Percentiles rank a stretch among this genome's conserved stretches.
These are phyloP conservation scores for Eubasilissa splendida DNA, from an alignment of 2,888 invertebrate genomes.

Conservation along the genomic window DNA sequence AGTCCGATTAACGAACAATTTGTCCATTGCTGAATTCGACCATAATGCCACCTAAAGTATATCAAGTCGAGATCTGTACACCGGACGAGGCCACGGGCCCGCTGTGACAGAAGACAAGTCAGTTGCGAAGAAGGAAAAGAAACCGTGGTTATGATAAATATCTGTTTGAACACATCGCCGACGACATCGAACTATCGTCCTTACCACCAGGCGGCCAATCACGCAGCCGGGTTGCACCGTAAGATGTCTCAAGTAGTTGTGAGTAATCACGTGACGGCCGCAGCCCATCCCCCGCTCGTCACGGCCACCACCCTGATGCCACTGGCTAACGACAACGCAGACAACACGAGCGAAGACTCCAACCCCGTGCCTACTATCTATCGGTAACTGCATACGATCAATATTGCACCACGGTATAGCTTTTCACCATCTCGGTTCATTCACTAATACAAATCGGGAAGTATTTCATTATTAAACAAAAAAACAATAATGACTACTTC, in stretches of 20 bases:
- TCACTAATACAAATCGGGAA: not conserved
- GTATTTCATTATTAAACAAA: not conserved
- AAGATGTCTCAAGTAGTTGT: slow-evolving; percentile 84
- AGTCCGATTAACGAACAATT: slow-evolving; percentile 1
- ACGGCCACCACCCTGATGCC: slow-evolving; percentile 65
- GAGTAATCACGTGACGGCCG: slow-evolving; percentile 72
- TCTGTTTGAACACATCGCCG: slow-evolving; percentile 57
- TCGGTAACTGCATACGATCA: slow-evolving; percentile 76
- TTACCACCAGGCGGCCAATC: slow-evolving; percentile 46
- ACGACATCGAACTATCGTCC: slow-evolving; percentile 52
- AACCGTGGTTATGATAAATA: slow-evolving; percentile 55
- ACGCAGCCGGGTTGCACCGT: slow-evolving; percentile 62
- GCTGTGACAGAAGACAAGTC: slow-evolving; percentile 13
- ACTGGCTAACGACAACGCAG: slow-evolving; percentile 70
- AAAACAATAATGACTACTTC: not conserved
- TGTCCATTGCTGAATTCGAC: not conserved
- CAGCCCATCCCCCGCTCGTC: slow-evolving; percentile 58
- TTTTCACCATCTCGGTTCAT: slow-evolving; percentile 32
- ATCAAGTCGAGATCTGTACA: not conserved
- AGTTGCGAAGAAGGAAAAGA: slow-evolving; percentile 8
- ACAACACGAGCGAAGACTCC: slow-evolving; percentile 90
- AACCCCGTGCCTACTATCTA: slow-evolving; percentile 90
- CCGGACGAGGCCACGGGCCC: not conserved
- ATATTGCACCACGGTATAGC: slow-evolving; percentile 37
- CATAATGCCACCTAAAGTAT: slow-evolving; percentile 8